Conservation (phyloP, 2,113 vertebrate species). For the Prunella fulvescens region DNA sequence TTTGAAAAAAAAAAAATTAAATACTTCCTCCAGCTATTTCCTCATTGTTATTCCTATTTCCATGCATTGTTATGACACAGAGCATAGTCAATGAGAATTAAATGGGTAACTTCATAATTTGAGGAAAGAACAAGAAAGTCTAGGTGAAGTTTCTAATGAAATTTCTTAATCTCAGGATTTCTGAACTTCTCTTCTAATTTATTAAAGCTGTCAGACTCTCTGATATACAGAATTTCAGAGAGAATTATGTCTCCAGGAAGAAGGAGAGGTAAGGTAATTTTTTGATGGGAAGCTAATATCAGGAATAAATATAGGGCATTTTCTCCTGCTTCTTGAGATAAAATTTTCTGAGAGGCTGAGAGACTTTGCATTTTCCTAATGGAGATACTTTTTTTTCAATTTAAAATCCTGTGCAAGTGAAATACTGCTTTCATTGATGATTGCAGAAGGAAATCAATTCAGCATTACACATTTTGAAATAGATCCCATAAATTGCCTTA, state of each 20-base stretch:
- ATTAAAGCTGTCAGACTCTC: not conserved
- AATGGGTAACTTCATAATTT: not conserved
- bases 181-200: not conserved
- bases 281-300: not conserved
- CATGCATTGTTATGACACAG: not conserved
- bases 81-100: not conserved
- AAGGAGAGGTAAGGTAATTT: not conserved
- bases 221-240: not conserved
- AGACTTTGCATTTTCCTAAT: not conserved
- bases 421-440: not conserved
- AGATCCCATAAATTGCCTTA: slow-evolving; percentile 1
- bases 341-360: not conserved
- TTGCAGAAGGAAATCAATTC: not conserved
- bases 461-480: not conserved
- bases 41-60: not conserved
- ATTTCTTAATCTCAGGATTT: not conserved
- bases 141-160: not conserved
- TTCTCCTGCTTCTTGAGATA: not conserved
- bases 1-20: not conserved
- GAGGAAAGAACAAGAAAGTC: not conserved
- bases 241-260: not conserved
- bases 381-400: slow-evolving; percentile 20
- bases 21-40: not conserved
- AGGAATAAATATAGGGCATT: not conserved
- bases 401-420: slow-evolving; percentile 5